Conservation (phyloP, 2,797 vertebrate species). For the Novumbra hubbsi region DNA sequence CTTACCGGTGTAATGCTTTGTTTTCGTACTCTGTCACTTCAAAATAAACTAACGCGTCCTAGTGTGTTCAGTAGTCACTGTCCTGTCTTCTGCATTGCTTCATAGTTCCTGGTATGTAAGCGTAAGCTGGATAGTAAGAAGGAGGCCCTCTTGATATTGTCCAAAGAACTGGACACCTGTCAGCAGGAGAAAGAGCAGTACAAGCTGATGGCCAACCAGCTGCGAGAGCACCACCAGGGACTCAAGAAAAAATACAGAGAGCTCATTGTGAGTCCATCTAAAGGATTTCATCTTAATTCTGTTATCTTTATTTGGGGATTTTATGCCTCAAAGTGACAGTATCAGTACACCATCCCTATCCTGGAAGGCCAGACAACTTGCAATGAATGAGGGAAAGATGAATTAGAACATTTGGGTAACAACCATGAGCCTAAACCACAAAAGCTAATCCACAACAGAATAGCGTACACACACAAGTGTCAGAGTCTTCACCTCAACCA, state of each 20-base stretch:
- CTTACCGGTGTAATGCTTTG: no score
- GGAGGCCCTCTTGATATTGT: constrained; percentile 93
- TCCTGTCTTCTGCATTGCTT: not conserved
- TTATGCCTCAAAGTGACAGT: not conserved
- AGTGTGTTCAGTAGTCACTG: not conserved
- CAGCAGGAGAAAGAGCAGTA: constrained; percentile 97
- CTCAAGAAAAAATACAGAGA: constrained; percentile 97
- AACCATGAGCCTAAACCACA: no score
- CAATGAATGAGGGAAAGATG: no score
- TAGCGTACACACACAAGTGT: no score
- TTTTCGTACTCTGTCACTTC: no score
- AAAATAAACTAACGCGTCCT: no score
- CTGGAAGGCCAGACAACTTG: no score
- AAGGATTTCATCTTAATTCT: not conserved
- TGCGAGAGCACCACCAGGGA: constrained; percentile 90
- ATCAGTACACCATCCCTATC: no score
- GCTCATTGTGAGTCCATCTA: constrained; percentile 81
- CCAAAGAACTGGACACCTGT: constrained; percentile 96
- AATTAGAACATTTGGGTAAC: no score
- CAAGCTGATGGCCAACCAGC: constrained; percentile 97
- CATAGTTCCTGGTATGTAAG: constrained; percentile 92
- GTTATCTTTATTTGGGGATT: not conserved
- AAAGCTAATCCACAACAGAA: no score
- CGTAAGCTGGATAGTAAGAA: constrained; percentile 96
- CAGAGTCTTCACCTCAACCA: no score